Base-by-base conservation (phyloP, 2,797 vertebrate species). In the Gobionotothen gibberifrons region DNA sequence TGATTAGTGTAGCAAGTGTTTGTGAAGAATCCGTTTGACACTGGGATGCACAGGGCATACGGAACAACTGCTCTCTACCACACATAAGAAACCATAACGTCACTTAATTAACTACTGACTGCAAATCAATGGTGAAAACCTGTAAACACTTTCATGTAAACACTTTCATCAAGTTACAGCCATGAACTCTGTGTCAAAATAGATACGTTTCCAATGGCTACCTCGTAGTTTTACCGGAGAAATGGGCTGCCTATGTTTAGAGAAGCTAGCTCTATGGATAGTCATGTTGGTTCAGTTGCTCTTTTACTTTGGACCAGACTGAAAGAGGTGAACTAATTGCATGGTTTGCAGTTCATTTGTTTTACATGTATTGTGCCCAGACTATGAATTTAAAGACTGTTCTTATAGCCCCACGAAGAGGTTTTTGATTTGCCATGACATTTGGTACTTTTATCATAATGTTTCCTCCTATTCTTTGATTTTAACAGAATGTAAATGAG, bases 1-100 rank as follows among this genome's bases (percentile, higher is more conserved):
- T 56, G 71, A 87, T 82, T 73, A 81, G 40, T 26, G 47, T 70
- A 74, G 76, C 42, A 83, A 79, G 82, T 3, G 0, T 39, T 47
- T 60, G 44, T 70, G 40, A 73, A 3, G 54, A 56, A 44, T 42
- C 60, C 49, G 43, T 22, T 36, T 69, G 76, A 76, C 54, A 60
- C 42, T 13, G 36, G 42, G 53, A 66, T 56, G 53, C 51, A 51
- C 40, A 16, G 62, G 46, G 0, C 55, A 67, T 40, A 61, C 10
- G 56, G 26, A 69, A 54, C 46, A 58, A 48, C 40, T 64, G 17
- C 22, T 78, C 14, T 59, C 52, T 9, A 39, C 3, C 2, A 48
- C 5, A 26, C 59, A 13, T 55, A 59, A 54, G 69, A 19, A 53
- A 72, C 52, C 12, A 62, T 21, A 54, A 64, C 63, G 19, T 63